phyloP scores from a whole-genome alignment of 2,113 vertebrate genomes.

The Marmota flaviventris region DNA sequence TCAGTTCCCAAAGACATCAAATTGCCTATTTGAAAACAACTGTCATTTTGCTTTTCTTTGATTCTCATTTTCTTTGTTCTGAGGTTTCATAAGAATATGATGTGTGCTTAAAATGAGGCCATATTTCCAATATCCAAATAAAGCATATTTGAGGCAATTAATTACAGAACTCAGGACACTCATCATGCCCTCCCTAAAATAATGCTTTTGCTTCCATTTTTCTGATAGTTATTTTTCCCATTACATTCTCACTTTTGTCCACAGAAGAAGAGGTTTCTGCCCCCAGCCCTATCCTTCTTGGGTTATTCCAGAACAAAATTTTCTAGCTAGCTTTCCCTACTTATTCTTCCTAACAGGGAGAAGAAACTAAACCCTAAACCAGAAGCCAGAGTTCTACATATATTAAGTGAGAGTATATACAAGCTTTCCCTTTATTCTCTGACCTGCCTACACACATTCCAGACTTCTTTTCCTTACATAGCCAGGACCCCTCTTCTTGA shows the following conservation, averaged over 20 bases:
- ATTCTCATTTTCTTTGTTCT: slow-evolving; percentile 59
- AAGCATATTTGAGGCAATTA: slow-evolving; percentile 61
- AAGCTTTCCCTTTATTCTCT: background rate
- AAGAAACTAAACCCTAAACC: background rate
- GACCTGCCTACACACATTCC: background rate
- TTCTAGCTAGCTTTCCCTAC: background rate
- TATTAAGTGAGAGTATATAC: background rate
- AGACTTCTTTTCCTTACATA: background rate
- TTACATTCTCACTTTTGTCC: background rate
- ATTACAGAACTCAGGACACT: slow-evolving; percentile 11
- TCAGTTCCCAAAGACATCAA: slow-evolving; percentile 2
- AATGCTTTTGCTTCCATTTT: background rate
- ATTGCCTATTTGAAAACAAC: slow-evolving; percentile 61
- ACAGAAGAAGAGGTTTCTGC: background rate
- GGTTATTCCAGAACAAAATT: background rate
- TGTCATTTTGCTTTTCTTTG: slow-evolving; percentile 51
- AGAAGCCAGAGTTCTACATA: background rate
- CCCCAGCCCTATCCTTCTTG: background rate
- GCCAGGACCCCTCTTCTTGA: background rate
- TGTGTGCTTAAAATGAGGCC: slow-evolving; percentile 60
- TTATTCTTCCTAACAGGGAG: background rate
- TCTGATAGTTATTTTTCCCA: background rate
- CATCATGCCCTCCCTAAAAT: background rate
- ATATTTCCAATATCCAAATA: slow-evolving; percentile 40
- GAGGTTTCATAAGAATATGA: slow-evolving; percentile 61